These are phyloP conservation scores for Gymnoscelis rufifasciata DNA, from an alignment of 2,888 invertebrate species.

Conservation along the genomic window DNA sequence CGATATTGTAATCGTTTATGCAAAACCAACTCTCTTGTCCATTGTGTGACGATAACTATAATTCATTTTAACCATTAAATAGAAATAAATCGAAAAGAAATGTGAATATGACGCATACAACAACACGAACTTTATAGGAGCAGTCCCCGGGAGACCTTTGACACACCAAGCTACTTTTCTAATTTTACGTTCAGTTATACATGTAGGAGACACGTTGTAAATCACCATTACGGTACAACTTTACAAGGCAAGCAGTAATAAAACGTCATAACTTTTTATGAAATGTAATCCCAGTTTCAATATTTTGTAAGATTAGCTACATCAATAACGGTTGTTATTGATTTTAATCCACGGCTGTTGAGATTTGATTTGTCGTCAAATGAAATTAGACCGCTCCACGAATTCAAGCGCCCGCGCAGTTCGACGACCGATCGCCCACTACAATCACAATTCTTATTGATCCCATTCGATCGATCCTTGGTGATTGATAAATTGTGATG, in stretches of 20 bases:
- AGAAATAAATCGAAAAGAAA: too few relatives aligned
- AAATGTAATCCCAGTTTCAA: slow-evolving; percentile 42
- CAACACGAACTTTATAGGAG: slow-evolving; percentile 1
- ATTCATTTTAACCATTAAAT: too few relatives aligned
- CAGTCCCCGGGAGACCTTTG: slow-evolving; percentile 31
- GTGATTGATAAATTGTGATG: slow-evolving; percentile 64
- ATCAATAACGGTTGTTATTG: slow-evolving; percentile 1
- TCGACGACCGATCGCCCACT: slow-evolving; percentile 77
- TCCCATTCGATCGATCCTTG: slow-evolving; percentile 72
- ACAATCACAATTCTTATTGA: slow-evolving; percentile 65
- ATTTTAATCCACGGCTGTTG: slow-evolving; percentile 28
- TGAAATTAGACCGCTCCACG: slow-evolving; percentile 72
- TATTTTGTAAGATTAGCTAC: slow-evolving; percentile 35
- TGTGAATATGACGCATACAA: neutral
- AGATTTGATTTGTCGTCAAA: slow-evolving; percentile 68
- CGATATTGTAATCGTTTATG: too few relatives aligned
- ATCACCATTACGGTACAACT: slow-evolving; percentile 40
- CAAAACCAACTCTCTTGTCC: too few relatives aligned
- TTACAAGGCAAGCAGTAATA: slow-evolving; percentile 28
- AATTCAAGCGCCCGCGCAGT: slow-evolving; percentile 74
- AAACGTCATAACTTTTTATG: slow-evolving; percentile 36
- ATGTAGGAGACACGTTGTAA: slow-evolving; percentile 29
- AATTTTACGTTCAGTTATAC: neutral
- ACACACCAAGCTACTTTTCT: slow-evolving; percentile 35
- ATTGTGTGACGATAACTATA: too few relatives aligned